Evolutionary conservation across 2,113 vertebrate species (phyloP), one percentile per base, ranked within the genome.

Genomic region (Brachyistius frenatus): DNA sequence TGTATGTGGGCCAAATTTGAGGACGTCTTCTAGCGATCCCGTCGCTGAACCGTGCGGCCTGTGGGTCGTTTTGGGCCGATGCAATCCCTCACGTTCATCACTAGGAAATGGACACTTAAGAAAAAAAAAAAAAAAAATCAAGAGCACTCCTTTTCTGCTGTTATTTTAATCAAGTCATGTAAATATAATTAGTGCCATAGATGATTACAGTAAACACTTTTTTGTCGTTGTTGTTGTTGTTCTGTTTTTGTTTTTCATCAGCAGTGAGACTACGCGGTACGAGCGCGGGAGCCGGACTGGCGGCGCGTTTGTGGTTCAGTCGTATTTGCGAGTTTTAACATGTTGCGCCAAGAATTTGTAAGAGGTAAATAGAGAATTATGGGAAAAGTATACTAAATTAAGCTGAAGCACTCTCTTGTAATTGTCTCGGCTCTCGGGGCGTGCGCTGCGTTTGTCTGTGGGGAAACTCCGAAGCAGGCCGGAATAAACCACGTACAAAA

Each of bases 1-100:
- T 71, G 66, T 78, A 78, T 73, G 54, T 60, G 78, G 81, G 77
- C 66, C 86, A 88, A 85, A 84, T 73, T 60, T 14, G 13, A 31
- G 32, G 60, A 50, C 47, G 46, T 80, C 63, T 73, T 62, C 41
- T 4, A 2, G 7, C 37, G 7, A 4, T 37, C 37, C 37, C 37
- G 9, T 49, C 11, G 49, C 16, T 15, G 52, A 30, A 68, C 56
- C 15, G 5, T 68, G 50, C 53, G 37, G 41, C 73, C 57, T 71
- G 53, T 76, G 62, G 35, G 69, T 50, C 55, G 52, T 66, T 78
- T 23, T 75, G 58, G 54, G 73, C 71, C 57, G 74, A 76, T 81
- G 60, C 67, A 54, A 62, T 76, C 69, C 53, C 30, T 72, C 10
- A 70, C 23, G 50, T 66, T 69, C 32, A 70, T 39, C 5, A n/a